phyloP scores from a whole-genome alignment of 1,140 invertebrate species.

The Panagrolaimus sp. region DNA sequence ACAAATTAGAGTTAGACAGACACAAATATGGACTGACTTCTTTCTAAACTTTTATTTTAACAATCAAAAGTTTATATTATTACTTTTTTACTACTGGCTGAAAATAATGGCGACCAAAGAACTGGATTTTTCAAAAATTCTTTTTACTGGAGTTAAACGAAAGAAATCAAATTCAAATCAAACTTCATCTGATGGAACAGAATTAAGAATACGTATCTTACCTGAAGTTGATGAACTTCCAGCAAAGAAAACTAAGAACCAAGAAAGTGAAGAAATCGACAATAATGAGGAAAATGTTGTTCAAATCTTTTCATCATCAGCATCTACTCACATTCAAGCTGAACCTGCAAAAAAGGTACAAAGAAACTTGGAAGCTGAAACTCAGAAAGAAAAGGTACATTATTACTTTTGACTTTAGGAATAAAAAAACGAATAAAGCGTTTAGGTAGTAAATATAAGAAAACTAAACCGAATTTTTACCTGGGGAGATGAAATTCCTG shows the following conservation, averaged over 20 bases:
- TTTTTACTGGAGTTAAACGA: conserved; percentile 9
- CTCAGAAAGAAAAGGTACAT: too few species aligned
- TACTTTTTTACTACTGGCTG: too few species aligned
- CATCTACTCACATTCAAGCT: background rate
- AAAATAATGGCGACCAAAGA: too few species aligned
- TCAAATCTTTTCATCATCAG: background rate
- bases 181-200: background rate
- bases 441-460: conserved; percentile 38
- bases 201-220: background rate
- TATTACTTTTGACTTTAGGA: too few species aligned
- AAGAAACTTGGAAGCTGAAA: background rate
- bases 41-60: too few species aligned
- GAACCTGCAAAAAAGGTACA: background rate
- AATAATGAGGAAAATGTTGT: background rate
- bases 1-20: too few species aligned
- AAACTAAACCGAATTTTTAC: conserved; percentile 49
- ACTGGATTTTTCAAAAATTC: background rate
- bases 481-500: conserved; percentile 50
- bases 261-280: background rate
- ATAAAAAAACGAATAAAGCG: background rate
- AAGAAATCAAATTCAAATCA: conserved; percentile 1
- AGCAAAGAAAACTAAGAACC: background rate
- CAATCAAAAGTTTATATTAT: too few species aligned
- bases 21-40: too few species aligned
- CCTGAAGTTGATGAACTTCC: background rate